phyloP scores from a whole-genome alignment of 2,113 vertebrate genomes.

The Ammodytes marinus region DNA sequence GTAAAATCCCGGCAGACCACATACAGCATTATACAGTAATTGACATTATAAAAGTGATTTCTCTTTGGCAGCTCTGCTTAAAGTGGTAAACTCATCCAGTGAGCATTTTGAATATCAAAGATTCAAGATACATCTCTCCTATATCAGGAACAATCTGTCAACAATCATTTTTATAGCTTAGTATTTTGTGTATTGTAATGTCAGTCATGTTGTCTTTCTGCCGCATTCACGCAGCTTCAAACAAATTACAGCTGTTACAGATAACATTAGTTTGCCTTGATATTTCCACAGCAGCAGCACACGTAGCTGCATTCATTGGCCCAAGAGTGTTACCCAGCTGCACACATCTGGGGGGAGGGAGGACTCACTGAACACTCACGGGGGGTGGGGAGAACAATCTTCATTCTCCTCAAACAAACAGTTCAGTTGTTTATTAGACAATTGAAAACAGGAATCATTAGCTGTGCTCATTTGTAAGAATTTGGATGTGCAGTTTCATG shows the following conservation, averaged over 20 bases:
- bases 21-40: not conserved
- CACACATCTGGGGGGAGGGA: not conserved
- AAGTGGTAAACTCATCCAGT: not conserved
- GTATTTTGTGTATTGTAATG: not conserved
- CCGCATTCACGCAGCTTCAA: not conserved
- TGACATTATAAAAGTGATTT: not conserved
- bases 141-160: not conserved
- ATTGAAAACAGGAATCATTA: not conserved
- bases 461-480: not conserved
- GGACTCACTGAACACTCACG: not conserved
- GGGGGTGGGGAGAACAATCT: not conserved
- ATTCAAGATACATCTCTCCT: not conserved
- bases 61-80: not conserved
- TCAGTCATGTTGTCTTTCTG: not conserved
- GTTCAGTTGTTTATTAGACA: conserved; percentile 10
- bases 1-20: not conserved
- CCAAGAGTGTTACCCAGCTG: conserved; percentile 29
- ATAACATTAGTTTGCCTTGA: conserved; percentile 5
- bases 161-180: not conserved
- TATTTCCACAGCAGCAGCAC: conserved; percentile 17
- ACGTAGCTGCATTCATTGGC: conserved; percentile 23
- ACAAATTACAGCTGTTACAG: conserved; percentile 4
- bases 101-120: not conserved
- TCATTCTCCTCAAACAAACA: not conserved
- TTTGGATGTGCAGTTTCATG: not conserved